A percentile compares a stretch with the other conserved stretches of the same genome.
Evolutionary conservation across 2,797 vertebrate genomes (phyloP).

Genomic region (Crax fasciolata): DNA sequence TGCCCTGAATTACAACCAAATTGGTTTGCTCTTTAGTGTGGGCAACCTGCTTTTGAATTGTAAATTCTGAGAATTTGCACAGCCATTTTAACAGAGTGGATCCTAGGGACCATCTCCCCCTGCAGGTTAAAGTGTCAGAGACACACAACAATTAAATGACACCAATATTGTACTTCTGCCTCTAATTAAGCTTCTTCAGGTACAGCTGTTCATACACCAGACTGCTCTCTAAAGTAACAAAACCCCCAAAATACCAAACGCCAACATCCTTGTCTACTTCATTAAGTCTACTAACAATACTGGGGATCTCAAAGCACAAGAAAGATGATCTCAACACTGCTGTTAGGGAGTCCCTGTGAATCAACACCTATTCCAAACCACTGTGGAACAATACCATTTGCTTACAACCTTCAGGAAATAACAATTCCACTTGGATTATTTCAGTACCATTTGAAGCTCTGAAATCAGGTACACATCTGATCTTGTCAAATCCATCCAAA

Average conservation of each 20-base stretch:
- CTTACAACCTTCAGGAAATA: not conserved
- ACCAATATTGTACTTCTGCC: too few species aligned
- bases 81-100: not conserved
- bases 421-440: not conserved
- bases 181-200: not conserved
- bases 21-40: not conserved
- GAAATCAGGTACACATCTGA: not conserved
- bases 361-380: not conserved
- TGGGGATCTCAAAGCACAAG: not conserved
- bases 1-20: not conserved
- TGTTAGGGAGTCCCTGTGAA: not conserved
- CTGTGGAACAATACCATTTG: not conserved
- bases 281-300: not conserved
- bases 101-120: not conserved
- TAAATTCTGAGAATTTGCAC: not conserved
- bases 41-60: not conserved
- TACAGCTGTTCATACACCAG: not conserved
- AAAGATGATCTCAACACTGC: not conserved
- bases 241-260: rapidly evolving
- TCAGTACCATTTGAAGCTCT: not conserved
- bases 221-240: not conserved
- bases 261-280: not conserved
- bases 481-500: not conserved
- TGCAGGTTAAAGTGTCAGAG: not conserved
- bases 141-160: too few species aligned